Evolutionary conservation across 2,797 vertebrate genomes (phyloP).

Genomic region (Coregonus suidteri): DNA sequence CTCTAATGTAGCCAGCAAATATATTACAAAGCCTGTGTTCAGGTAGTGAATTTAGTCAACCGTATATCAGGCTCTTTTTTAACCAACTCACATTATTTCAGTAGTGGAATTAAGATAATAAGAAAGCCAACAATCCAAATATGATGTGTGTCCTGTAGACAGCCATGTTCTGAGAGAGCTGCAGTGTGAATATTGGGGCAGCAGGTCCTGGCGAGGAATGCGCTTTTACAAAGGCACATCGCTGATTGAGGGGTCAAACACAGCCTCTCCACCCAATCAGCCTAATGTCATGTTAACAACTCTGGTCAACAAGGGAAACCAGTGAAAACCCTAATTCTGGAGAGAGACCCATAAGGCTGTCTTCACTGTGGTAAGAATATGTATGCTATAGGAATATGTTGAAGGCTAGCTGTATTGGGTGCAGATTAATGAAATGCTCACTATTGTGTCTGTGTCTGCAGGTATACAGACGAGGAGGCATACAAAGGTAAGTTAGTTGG

Average conservation of each 20-base stretch:
- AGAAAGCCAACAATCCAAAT: conserved; percentile 30
- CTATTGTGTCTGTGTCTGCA: too few species aligned
- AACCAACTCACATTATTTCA: too few species aligned
- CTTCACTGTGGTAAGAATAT: background rate
- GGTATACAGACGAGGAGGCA: too few species aligned
- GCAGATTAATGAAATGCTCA: too few species aligned
- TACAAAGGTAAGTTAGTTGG: too few species aligned
- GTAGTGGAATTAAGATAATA: background rate
- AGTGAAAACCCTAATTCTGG: conserved; percentile 29
- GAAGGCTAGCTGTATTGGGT: too few species aligned
- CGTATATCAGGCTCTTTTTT: background rate
- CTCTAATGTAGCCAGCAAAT: background rate
- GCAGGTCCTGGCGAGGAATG: too few species aligned
- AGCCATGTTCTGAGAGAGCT: conserved; percentile 33
- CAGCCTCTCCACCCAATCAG: conserved; percentile 29
- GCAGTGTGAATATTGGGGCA: conserved; percentile 30
- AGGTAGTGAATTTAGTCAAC: background rate
- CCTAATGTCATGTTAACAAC: conserved; percentile 33
- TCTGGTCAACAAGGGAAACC: conserved; percentile 30
- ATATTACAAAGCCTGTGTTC: background rate
- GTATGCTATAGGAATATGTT: too few species aligned
- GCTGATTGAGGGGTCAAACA: conserved; percentile 22
- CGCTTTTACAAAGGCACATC: conserved; percentile 25
- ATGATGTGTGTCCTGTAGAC: conserved; percentile 41
- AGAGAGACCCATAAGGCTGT: conserved; percentile 24